Evolutionary conservation across 2,888 invertebrate genomes (phyloP), one percentile per base, ranked within the genome.

Genomic region (Oligia strigilis): DNA sequence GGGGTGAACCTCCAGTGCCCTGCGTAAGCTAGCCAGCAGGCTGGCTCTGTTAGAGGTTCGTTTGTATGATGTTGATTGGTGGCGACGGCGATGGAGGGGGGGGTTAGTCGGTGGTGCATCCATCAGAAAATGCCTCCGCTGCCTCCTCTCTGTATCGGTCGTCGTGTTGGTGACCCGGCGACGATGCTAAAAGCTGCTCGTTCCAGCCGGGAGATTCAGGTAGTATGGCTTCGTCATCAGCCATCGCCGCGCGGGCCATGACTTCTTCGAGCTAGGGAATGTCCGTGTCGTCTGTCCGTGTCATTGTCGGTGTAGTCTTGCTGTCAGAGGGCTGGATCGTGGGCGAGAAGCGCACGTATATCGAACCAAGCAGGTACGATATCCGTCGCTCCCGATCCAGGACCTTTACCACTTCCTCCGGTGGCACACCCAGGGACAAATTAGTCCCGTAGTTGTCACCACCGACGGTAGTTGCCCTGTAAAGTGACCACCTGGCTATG

Each of bases 331-430:
- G 49, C 49, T 49, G 49, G 49, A 14, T 49, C 49, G 49, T 49
- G 14, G 49, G 49, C 49, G 4, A 46, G 29, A 60, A 72, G 11
- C 43, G n/a, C 9, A 72, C 58, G n/a, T 72, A 60, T 43, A 40
- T 62, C 43, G 43, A 60, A 29, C 43, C 72, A 19, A 72, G n/a
- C 0, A 62, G 43, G 72, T 72, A 72, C 29, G 72, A 72, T 43
- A 72, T 55, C n/a, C 43, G 43, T 11, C 43, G 19, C 29, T 43
- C 60, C 19, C 60, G 6, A 1, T 1, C 19, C n/a, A 72, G 17
- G 6, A 72, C 60, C n/a, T 60, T 72, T 60, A 11, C 43, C 11
- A 13, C 13, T 60, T 43, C 43, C 6, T 62, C 43, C 43, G 60
- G 43, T 62, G 60, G 60, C 6, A 43, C 17, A 62, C 43, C 19